These are phyloP conservation scores for Otus sunia DNA, from an alignment of 2,113 vertebrate genomes.

Conservation along the genomic window DNA sequence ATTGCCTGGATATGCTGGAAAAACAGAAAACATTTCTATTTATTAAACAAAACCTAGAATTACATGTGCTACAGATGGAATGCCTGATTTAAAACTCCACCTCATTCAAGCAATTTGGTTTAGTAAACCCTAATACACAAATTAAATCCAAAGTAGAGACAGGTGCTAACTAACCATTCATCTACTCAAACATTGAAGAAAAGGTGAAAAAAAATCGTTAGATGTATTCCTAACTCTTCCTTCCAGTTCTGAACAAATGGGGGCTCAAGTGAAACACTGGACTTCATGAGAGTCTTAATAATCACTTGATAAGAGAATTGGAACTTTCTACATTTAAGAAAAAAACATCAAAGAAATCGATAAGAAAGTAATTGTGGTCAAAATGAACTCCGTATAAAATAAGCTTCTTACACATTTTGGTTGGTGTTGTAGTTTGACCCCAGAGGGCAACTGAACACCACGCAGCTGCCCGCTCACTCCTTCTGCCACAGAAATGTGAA, in stretches of 20 bases:
- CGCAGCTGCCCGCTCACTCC: too few species aligned
- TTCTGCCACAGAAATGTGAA: too few species aligned
- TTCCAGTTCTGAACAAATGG: background rate
- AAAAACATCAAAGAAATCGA: background rate
- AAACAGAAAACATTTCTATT: background rate
- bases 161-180: background rate
- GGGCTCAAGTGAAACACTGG: background rate
- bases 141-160: background rate
- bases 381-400: background rate
- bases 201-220: background rate
- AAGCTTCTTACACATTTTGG: background rate
- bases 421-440: background rate
- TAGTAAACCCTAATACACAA: background rate
- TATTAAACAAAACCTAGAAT: background rate
- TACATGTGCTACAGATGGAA: background rate
- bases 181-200: background rate
- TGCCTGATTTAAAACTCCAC: background rate
- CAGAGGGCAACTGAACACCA: too few species aligned
- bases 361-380: conserved; percentile 7
- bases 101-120: background rate
- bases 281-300: background rate
- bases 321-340: background rate
- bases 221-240: background rate
- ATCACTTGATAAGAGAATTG: background rate
- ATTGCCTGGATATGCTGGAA: background rate